Percentiles rank a stretch among this genome's conserved stretches.
These are phyloP conservation scores for Abscondita cerata DNA, from an alignment of 2,888 invertebrate species.

Conservation along the genomic window DNA sequence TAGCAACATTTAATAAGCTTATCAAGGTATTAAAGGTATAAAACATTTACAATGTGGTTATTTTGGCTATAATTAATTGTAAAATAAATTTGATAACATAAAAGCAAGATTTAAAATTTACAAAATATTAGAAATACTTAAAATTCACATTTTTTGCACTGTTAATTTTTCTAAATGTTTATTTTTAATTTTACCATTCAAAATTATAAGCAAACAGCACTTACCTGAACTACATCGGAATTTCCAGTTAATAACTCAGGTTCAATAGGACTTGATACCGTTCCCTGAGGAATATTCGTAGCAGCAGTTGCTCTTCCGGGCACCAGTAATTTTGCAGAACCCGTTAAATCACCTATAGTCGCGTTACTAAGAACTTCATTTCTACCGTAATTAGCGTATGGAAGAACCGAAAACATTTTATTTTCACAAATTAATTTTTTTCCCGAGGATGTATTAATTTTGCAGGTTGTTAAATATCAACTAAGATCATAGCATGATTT, in stretches of 20 bases:
- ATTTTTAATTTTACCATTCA: no score
- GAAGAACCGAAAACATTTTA: slow-evolving; percentile 48
- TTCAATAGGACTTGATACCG: slow-evolving; percentile 50
- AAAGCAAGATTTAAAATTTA: no score
- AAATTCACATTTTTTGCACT: no score
- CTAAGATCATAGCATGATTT: slow-evolving; percentile 49
- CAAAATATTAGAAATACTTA: no score
- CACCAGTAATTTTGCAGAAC: slow-evolving; percentile 50
- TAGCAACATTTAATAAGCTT: no score
- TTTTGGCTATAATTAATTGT: no score
- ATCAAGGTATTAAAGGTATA: no score
- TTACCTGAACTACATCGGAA: slow-evolving; percentile 55
- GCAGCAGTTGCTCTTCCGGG: slow-evolving; percentile 54
- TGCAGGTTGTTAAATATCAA: slow-evolving; percentile 46
- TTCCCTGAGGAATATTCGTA: slow-evolving; percentile 52
- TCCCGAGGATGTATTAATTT: slow-evolving; percentile 24
- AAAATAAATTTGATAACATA: no score
- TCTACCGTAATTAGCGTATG: slow-evolving; percentile 38
- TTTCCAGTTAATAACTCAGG: slow-evolving; percentile 49
- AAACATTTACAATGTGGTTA: no score
- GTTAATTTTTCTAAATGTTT: no score
- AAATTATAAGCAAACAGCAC: no score
- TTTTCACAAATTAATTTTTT: neutral
- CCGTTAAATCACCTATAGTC: slow-evolving; percentile 47
- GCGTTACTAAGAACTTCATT: slow-evolving; percentile 27